phyloP scores from a whole-genome alignment of 2,797 vertebrate species.

The Falco cherrug region DNA sequence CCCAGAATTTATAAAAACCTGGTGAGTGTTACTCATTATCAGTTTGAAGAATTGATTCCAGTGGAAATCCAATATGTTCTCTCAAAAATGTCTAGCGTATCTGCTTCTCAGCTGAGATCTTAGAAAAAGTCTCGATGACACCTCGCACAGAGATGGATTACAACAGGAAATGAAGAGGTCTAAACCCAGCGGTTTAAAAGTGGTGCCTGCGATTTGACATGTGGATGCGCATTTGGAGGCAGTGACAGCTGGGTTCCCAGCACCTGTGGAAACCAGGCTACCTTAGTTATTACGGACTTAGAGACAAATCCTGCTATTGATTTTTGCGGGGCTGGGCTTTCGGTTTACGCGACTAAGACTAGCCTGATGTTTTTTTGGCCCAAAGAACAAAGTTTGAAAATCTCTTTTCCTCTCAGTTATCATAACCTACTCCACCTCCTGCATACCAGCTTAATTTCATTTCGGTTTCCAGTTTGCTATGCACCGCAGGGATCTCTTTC shows the following conservation, averaged over 20 bases:
- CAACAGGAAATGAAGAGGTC: slow-evolving; percentile 22
- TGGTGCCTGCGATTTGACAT: background rate
- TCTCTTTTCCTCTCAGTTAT: slow-evolving; percentile 34
- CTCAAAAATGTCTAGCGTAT: background rate
- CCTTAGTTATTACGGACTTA: background rate
- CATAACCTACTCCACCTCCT: slow-evolving; percentile 68
- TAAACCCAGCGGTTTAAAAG: background rate
- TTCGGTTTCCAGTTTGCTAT: slow-evolving; percentile 75
- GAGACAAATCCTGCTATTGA: background rate
- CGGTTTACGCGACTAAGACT: background rate
- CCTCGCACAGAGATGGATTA: background rate
- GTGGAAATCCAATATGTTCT: background rate
- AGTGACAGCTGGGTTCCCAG: background rate
- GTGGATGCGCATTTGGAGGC: background rate
- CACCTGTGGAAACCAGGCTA: background rate
- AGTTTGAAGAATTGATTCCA: slow-evolving; percentile 2
- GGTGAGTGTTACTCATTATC: background rate
- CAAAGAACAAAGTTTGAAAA: background rate
- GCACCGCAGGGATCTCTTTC: slow-evolving; percentile 79
- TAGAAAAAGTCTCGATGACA: background rate
- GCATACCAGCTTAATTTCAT: slow-evolving; percentile 79
- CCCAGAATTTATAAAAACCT: background rate
- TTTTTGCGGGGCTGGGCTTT: background rate
- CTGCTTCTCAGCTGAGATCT: background rate
- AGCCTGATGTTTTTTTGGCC: background rate